Evolutionary conservation across 23 tunicate species (phyloP).

Genomic region (Oikopleura dioica): DNA sequence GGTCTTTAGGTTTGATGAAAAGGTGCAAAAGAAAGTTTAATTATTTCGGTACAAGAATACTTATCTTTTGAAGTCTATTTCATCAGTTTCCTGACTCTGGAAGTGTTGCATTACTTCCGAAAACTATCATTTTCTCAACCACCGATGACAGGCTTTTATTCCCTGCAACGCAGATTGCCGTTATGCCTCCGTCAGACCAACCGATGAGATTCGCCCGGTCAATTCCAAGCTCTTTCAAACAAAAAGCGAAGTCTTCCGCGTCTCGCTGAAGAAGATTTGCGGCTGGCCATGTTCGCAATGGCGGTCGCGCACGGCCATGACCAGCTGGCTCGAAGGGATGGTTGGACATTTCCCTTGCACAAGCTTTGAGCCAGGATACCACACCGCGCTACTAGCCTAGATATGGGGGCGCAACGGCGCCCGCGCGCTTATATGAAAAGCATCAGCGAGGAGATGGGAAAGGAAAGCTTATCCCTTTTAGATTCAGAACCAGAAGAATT

Average conservation of each 20-base stretch:
- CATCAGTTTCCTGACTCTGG: neutral
- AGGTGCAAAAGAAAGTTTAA: no score
- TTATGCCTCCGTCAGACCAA: slow-evolving; percentile 11
- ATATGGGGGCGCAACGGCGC: no score
- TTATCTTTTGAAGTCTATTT: neutral
- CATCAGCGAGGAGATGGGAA: no score
- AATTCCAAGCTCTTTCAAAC: neutral
- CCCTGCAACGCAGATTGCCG: neutral
- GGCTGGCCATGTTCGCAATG: neutral
- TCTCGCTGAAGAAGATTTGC: slow-evolving; percentile 4
- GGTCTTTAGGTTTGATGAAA: no score
- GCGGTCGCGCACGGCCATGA: slow-evolving; percentile 8
- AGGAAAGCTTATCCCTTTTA: no score
- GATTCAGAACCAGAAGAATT: no score
- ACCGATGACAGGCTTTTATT: neutral
- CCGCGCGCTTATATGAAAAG: no score
- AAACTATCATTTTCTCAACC: neutral
- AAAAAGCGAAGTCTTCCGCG: neutral
- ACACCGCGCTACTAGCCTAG: no score
- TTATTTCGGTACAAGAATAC: no score
- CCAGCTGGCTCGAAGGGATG: slow-evolving; percentile 13
- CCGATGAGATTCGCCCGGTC: neutral
- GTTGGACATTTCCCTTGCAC: no score
- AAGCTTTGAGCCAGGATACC: no score
- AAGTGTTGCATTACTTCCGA: neutral